phyloP scores from a whole-genome alignment of 2,797 vertebrate genomes.

The Aselliscus stoliczkanus region DNA sequence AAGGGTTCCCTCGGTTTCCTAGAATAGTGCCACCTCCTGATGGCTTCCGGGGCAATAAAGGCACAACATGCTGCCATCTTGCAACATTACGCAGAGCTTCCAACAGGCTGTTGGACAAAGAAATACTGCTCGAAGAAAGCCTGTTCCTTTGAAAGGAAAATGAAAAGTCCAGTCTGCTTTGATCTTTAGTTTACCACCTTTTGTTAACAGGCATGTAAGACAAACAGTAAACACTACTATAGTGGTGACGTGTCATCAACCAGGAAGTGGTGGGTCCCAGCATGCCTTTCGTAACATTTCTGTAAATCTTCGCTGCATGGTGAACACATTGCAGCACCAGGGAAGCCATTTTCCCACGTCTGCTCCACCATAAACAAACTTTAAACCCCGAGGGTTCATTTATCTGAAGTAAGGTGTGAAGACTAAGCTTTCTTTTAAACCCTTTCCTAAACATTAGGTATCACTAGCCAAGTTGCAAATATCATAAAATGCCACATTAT shows the following conservation, averaged over 20 bases:
- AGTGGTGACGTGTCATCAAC: neutral
- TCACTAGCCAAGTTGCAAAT: neutral
- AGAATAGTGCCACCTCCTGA: neutral
- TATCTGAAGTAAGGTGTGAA: neutral
- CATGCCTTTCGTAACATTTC: conserved; percentile 50
- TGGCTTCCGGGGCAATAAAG: neutral
- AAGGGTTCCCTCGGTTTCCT: neutral
- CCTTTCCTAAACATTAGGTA: neutral
- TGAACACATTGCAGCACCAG: neutral
- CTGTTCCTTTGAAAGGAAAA: conserved; percentile 8
- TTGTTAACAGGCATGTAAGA: neutral
- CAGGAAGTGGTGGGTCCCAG: neutral
- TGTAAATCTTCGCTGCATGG: neutral
- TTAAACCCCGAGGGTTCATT: neutral
- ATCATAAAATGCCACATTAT: neutral
- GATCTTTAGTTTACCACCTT: conserved; percentile 37
- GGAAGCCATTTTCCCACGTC: neutral
- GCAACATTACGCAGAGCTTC: neutral
- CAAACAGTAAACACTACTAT: neutral
- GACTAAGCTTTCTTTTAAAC: neutral
- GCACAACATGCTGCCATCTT: neutral
- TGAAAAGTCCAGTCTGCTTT: conserved; percentile 41
- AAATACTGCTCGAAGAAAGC: neutral
- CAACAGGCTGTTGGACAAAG: neutral
- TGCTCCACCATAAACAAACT: neutral